phyloP scores from a whole-genome alignment of 2,888 invertebrate genomes.

The Papilio protenor region DNA sequence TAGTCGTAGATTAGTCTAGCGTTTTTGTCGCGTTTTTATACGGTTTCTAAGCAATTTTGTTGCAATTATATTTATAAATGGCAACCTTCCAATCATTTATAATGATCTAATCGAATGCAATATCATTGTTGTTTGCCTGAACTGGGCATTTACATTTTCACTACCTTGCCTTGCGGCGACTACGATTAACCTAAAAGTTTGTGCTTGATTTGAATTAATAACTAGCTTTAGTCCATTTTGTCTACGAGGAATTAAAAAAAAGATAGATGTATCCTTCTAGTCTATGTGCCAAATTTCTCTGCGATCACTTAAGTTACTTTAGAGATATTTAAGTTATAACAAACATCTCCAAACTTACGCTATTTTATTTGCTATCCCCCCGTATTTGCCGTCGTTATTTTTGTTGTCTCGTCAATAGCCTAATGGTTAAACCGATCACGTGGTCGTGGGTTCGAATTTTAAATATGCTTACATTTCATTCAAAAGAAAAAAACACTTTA shows the following conservation, averaged over 20 bases:
- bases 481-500: not conserved
- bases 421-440: no score
- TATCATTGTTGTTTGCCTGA: not conserved
- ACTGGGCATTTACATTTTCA: not conserved
- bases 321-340: no score
- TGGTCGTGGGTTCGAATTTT: no score
- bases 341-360: no score
- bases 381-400: no score
- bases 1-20: not conserved
- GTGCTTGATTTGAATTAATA: not conserved
- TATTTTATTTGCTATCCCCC: no score
- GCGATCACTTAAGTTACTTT: no score
- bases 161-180: not conserved
- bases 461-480: not conserved
- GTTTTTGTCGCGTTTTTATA: not conserved
- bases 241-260: no score
- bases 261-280: no score
- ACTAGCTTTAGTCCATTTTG: no score
- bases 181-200: not conserved
- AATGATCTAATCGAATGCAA: not conserved
- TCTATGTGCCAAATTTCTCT: no score
- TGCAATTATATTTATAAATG: conserved; percentile 18
- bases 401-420: no score
- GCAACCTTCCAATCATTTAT: not conserved
- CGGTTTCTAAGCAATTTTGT: conserved; percentile 9